These are phyloP conservation scores for Halictus rubicundus DNA, from an alignment of 1,140 invertebrate species.

Conservation along the genomic window DNA sequence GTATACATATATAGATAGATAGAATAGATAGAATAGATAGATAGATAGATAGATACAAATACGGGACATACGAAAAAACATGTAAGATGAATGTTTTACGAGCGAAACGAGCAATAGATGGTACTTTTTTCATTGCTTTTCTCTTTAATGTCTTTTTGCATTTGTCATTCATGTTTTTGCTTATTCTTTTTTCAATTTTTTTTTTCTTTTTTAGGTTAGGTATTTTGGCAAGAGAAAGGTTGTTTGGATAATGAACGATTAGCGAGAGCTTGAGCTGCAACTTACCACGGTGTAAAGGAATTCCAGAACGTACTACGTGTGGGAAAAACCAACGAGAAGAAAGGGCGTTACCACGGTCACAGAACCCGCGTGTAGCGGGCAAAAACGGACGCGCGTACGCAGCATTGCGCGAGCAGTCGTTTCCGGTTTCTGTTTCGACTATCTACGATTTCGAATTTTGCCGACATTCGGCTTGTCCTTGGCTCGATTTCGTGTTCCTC, in stretches of 20 bases:
- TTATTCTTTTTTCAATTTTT: slow-evolving; percentile 49
- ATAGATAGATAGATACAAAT: slow-evolving; percentile 63
- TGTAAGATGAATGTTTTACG: slow-evolving; percentile 76
- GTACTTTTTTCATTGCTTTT: slow-evolving; percentile 58
- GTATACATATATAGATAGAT: slow-evolving; percentile 54
- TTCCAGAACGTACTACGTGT: slow-evolving; percentile 96
- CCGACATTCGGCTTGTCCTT: no score
- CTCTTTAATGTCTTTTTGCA: slow-evolving; percentile 55
- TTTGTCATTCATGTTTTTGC: slow-evolving; percentile 54
- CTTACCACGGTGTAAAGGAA: slow-evolving; percentile 98
- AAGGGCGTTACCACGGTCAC: slow-evolving; percentile 81
- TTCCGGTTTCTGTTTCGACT: not conserved
- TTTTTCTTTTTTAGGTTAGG: slow-evolving; percentile 55
- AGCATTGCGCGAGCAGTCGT: slow-evolving; percentile 71
- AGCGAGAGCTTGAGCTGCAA: slow-evolving; percentile 85
- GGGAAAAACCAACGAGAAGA: slow-evolving; percentile 83
- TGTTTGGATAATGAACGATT: slow-evolving; percentile 77
- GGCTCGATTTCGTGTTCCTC: no score
- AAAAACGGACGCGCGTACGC: slow-evolving; percentile 72
- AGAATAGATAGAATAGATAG: no score
- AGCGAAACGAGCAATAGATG: slow-evolving; percentile 77
- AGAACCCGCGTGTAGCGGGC: slow-evolving; percentile 77
- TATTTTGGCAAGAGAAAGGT: slow-evolving; percentile 29
- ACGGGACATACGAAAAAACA: slow-evolving; percentile 76
- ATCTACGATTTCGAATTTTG: no score